Evolutionary conservation across 2,888 invertebrate species (phyloP), one percentile per base, ranked within the genome.

Genomic region (Zaprionus bogoriensis): DNA sequence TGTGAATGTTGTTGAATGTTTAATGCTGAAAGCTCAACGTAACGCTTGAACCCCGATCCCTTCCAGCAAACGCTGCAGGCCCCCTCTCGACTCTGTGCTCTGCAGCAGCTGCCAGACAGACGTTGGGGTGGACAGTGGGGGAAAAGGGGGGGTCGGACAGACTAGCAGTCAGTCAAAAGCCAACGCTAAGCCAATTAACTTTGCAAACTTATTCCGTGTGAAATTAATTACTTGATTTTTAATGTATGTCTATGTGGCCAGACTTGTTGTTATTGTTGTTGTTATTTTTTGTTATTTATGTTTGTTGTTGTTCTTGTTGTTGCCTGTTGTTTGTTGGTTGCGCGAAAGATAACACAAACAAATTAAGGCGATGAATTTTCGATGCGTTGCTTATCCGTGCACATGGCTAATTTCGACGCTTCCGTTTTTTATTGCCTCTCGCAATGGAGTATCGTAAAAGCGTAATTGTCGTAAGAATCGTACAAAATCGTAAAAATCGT

Each of bases 201-300:
- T 77, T 63, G 79, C 67, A 67, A 84, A 78, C 73, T 75, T 75
- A 81, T 75, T 82, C 75, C 79, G 85, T 85, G 79, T 82, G 82
- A 85, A 85, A 85, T 75, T 75, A 82, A 73, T 85, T 78, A 75
- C 76, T 68, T 67, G 70, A 61, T 67, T 78, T 78, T 74, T 47
- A 67, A 71, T 77, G 50, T 57, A 60, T 58, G 54, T 47, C 46
- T 45, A 39, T 47, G 54, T 23, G 39, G 51, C 50, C 54, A 17
- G n/a, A 27, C 5, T 46, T 52, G 7, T 20, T 41, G 23, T 28
- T 47, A 27, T 17, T 55, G 32, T n/a, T 19, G 20, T 27, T 60
- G 22, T 44, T 61, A 4, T 22, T 41, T 10, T 25, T 52, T 14
- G 4, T 39, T 27, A 39, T 28, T 48, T 45, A 17, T 14, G 25